Percentiles rank a stretch among this genome's conserved stretches.
Evolutionary conservation across 2,797 vertebrate species (phyloP).

Genomic region (Selene dorsalis): DNA sequence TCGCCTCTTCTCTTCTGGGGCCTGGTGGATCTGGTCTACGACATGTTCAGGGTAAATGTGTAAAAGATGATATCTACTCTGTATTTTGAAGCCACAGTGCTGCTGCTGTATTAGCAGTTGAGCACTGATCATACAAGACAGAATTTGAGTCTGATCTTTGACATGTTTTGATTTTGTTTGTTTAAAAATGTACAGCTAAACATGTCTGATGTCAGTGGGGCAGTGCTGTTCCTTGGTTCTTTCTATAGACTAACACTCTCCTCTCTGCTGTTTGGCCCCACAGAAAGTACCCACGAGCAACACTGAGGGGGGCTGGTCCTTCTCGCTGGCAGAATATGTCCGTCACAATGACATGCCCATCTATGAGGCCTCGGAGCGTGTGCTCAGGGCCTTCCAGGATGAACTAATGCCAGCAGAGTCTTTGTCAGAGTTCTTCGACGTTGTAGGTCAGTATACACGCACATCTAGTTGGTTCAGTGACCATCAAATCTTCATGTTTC

Average conservation of each 20-base stretch:
- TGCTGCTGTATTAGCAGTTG: neutral
- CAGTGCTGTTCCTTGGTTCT: too few relatives aligned
- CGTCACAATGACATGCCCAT: conserved; percentile 99
- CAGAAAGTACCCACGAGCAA: conserved; percentile 96
- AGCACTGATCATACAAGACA: neutral
- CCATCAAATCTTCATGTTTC: neutral
- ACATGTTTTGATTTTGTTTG: neutral
- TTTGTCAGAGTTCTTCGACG: conserved; percentile 94
- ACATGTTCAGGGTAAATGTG: conserved; percentile 94
- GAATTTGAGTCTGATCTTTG: neutral
- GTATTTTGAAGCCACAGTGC: neutral
- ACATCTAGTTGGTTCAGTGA: neutral
- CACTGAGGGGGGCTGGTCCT: conserved; percentile 99
- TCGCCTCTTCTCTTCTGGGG: conserved; percentile 98
- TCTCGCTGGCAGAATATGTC: conserved; percentile 97
- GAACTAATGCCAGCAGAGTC: conserved; percentile 99
- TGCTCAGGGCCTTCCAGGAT: conserved; percentile 97
- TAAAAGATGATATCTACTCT: neutral
- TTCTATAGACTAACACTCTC: too few relatives aligned
- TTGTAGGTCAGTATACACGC: conserved; percentile 88
- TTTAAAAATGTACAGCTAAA: neutral
- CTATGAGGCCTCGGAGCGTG: conserved; percentile 95
- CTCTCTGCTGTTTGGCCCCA: neutral
- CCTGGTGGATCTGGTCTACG: conserved; percentile 97
- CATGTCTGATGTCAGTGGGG: too few relatives aligned